Base-by-base conservation (phyloP, 2,797 vertebrate species). In the Pseudochaenichthys georgianus region DNA sequence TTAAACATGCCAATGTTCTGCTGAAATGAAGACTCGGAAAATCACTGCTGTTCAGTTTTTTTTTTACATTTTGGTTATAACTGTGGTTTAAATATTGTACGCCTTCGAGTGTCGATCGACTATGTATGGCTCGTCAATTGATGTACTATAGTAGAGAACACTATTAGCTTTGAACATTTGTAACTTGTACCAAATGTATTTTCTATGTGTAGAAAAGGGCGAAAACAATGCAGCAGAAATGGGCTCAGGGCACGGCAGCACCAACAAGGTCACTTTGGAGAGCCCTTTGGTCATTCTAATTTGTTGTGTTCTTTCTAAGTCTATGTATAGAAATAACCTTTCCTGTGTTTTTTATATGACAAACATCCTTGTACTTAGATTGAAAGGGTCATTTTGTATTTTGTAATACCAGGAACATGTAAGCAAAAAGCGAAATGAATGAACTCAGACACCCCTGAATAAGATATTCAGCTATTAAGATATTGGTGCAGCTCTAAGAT, bases 241-340 rank as follows among this genome's bases (percentile, higher is more conserved):
- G 15, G 31, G 48, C 38, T 10, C 0, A 17, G 38, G 28, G 42
- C 51, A 23, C 11, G 13, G 9, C 21, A 16, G 53, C 42, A 45
- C 53, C 78, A 64, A 59, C 59, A 63, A 75, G 82, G 84, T 81
- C 51, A 65, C 45, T 55, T 43, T 46, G 53, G 45, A 38, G 34
- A 38, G 2, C 34, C 6, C 34, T 38, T 38, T 38, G 34, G 34
- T 38, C 6, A 46, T 73, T 63, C 75, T 54, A 0, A 28, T 46
- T 58, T 28, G 28, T 52, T 43, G 52, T n/a, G 3, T 21, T 47
- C 4, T 28, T 21, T 46, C 47, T 17, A 16, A 38, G 21, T 64
- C 61, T 23, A 11, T 71, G 34, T 81, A 73, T 41, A 67, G 28
- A 70, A 54, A 57, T 73, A 0, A 64, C 48, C 21, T 46, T 66